Evolutionary conservation across 2,113 vertebrate species (phyloP).

Genomic region (Mirounga angustirostris): DNA sequence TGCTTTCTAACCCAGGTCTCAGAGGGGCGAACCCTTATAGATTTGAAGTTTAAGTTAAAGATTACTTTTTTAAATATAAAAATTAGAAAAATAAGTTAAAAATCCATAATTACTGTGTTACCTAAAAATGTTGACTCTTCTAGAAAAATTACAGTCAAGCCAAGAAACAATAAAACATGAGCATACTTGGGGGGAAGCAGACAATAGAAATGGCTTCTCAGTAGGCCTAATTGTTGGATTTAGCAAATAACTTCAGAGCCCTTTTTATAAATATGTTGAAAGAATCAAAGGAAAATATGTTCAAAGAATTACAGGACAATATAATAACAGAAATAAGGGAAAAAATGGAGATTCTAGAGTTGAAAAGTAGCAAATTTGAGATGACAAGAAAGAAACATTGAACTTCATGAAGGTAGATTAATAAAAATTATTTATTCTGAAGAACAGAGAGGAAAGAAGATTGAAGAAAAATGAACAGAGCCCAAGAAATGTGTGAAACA

Average conservation of each 20-base stretch:
- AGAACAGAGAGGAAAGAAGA: background rate
- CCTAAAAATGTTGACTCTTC: background rate
- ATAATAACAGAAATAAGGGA: background rate
- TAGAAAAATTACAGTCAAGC: background rate
- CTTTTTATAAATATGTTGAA: slow-evolving; percentile 3
- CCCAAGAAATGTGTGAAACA: background rate
- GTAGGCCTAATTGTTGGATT: background rate
- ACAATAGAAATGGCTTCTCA: slow-evolving; percentile 1
- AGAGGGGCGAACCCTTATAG: background rate
- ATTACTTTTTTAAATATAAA: background rate
- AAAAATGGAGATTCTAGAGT: background rate
- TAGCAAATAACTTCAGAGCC: background rate
- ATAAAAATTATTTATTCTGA: background rate
- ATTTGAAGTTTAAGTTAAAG: background rate
- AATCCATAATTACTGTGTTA: background rate
- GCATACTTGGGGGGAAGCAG: background rate
- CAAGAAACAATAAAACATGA: background rate
- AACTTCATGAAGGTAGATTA: background rate
- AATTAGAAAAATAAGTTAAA: background rate
- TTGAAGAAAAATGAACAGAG: slow-evolving; percentile 8
- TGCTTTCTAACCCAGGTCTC: background rate
- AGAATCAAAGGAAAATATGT: background rate
- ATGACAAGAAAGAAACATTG: background rate
- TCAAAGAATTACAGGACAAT: background rate
- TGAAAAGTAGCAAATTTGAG: slow-evolving; percentile 1